These are phyloP conservation scores for Agapornis canus DNA, from an alignment of 2,797 vertebrate species.

Conservation along the genomic window DNA sequence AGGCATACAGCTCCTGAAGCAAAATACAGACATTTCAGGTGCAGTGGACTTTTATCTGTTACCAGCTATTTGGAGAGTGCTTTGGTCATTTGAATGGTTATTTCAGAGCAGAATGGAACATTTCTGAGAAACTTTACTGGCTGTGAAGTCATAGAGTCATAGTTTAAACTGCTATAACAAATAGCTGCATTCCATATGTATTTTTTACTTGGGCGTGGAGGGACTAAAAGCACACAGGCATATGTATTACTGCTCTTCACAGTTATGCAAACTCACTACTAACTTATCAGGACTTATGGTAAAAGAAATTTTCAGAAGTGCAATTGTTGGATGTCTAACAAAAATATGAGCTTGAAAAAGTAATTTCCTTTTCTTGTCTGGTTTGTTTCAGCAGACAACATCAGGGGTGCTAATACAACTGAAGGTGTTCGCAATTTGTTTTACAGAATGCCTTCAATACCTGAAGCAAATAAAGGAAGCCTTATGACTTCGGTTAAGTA, in stretches of 20 bases:
- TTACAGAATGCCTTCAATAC: not conserved
- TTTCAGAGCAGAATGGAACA: not conserved
- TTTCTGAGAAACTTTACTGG: not conserved
- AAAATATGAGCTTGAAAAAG: not conserved
- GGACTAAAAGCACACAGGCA: not conserved
- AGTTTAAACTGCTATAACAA: not conserved
- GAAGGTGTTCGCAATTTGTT: not conserved
- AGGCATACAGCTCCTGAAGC: not conserved
- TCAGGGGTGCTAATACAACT: not conserved
- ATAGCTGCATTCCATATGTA: not conserved
- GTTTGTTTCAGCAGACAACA: not conserved
- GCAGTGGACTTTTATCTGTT: not conserved
- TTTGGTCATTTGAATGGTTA: not conserved
- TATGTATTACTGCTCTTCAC: not conserved
- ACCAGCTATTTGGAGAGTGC: not conserved
- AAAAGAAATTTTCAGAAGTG: not conserved
- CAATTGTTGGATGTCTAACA: not conserved
- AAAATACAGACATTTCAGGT: not conserved
- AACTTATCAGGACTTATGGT: not conserved
- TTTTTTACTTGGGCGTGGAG: conserved; percentile 4
- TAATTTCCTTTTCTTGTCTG: not conserved
- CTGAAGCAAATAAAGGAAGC: not conserved
- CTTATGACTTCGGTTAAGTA: not conserved
- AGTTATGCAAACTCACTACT: not conserved
- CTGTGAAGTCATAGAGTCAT: not conserved